Conservation (phyloP, 2,113 vertebrate species). For the Apistogramma diplotaenia region DNA sequence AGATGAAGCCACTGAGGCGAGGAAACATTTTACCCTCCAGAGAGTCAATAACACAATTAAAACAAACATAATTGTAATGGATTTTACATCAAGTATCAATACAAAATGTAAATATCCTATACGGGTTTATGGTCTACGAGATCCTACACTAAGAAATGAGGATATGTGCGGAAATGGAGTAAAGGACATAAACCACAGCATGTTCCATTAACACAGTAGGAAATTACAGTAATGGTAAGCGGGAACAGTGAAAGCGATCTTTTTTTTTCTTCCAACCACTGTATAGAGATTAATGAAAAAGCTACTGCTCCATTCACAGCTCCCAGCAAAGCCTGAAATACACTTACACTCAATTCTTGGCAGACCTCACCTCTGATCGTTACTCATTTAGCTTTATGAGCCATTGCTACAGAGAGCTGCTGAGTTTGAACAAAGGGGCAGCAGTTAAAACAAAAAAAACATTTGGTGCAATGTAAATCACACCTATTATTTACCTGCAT, state of each 20-base stretch:
- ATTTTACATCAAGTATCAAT: neutral
- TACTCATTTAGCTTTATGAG: conserved; percentile 59
- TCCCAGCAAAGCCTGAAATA: conserved; percentile 16
- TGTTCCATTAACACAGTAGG: conserved; percentile 29
- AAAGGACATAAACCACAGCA: conserved; percentile 24
- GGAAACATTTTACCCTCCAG: neutral
- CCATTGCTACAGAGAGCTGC: conserved; percentile 22
- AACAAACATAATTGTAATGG: neutral
- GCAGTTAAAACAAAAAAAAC: neutral
- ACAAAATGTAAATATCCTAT: neutral
- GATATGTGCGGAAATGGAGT: neutral
- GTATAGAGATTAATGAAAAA: conserved; percentile 46
- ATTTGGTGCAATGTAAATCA: conserved; percentile 9
- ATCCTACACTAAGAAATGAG: neutral
- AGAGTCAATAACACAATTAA: neutral
- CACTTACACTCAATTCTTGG: conserved; percentile 29
- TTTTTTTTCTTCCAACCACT: conserved; percentile 15
- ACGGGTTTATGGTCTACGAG: neutral
- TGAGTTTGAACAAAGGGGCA: conserved; percentile 40
- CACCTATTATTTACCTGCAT: conserved; percentile 90
- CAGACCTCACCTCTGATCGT: conserved; percentile 34
- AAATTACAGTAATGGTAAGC: neutral
- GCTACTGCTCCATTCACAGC: conserved; percentile 29
- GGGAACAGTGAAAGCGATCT: conserved; percentile 5
- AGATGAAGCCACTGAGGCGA: neutral